A percentile compares a stretch with the other conserved stretches of the same genome.
phyloP scores from a whole-genome alignment of 2,888 invertebrate genomes.

The Quadriops clusia region DNA sequence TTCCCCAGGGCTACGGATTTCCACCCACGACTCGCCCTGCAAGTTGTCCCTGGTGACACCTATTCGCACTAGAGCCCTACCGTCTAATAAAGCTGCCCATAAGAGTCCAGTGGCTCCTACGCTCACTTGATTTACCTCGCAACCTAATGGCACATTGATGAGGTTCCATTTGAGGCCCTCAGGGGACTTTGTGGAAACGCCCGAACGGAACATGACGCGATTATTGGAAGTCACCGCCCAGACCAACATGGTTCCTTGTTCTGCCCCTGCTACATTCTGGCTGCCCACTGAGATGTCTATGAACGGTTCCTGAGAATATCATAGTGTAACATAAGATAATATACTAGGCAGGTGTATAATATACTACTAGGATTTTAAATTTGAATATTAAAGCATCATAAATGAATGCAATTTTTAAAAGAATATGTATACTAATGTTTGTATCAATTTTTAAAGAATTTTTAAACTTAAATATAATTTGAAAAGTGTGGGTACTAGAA shows the following conservation, averaged over 20 bases:
- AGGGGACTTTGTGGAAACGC: constrained; percentile 68
- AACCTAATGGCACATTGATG: constrained; percentile 61
- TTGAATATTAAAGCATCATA: no score
- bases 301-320: constrained; percentile 63
- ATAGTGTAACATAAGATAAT: no score
- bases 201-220: constrained; percentile 75
- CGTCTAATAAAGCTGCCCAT: constrained; percentile 79
- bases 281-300: constrained; percentile 85
- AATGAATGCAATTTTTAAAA: no score
- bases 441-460: no score
- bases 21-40: constrained; percentile 62
- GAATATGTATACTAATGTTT: no score
- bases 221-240: constrained; percentile 93
- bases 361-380: no score
- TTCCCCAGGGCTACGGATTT: constrained; percentile 63
- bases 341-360: no score
- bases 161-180: constrained; percentile 81
- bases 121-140: constrained; percentile 75
- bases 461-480: no score
- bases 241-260: constrained; percentile 64
- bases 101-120: constrained; percentile 78
- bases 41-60: constrained; percentile 59
- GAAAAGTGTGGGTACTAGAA: no score
- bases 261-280: constrained; percentile 65
- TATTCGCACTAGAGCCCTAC: constrained; percentile 67